These are phyloP conservation scores for Coptodon rendalli DNA, from an alignment of 2,113 vertebrate species.

Conservation along the genomic window DNA sequence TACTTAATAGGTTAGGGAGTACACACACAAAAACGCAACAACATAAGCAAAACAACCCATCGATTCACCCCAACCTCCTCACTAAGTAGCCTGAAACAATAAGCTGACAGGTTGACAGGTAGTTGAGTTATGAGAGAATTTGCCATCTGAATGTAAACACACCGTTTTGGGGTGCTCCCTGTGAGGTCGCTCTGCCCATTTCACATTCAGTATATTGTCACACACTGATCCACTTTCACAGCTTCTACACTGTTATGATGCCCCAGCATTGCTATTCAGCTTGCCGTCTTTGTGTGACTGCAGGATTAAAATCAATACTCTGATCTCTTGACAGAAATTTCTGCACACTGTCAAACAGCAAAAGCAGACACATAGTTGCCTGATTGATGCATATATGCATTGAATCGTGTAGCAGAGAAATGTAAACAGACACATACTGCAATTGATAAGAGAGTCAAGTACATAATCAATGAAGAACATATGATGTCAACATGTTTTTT, in stretches of 20 bases:
- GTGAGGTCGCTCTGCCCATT: neutral
- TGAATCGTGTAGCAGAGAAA: neutral
- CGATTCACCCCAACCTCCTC: neutral
- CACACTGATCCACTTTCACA: neutral
- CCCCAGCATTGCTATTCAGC: neutral
- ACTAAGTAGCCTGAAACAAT: neutral
- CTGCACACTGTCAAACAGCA: neutral
- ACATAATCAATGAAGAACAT: neutral
- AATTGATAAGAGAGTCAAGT: neutral
- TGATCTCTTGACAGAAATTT: neutral
- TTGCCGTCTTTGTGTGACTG: neutral
- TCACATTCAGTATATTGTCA: neutral
- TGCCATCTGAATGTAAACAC: neutral
- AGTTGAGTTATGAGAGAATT: neutral
- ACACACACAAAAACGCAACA: neutral
- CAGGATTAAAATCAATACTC: neutral
- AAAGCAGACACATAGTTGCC: neutral
- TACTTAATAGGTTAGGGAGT: neutral
- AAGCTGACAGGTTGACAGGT: neutral
- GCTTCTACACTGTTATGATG: neutral
- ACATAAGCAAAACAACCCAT: neutral
- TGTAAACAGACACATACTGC: neutral
- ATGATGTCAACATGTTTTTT: neutral
- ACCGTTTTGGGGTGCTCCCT: neutral
- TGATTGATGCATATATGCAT: neutral